Base-by-base conservation (phyloP, 2,797 vertebrate genomes). In the Hozukius guyotensis region DNA sequence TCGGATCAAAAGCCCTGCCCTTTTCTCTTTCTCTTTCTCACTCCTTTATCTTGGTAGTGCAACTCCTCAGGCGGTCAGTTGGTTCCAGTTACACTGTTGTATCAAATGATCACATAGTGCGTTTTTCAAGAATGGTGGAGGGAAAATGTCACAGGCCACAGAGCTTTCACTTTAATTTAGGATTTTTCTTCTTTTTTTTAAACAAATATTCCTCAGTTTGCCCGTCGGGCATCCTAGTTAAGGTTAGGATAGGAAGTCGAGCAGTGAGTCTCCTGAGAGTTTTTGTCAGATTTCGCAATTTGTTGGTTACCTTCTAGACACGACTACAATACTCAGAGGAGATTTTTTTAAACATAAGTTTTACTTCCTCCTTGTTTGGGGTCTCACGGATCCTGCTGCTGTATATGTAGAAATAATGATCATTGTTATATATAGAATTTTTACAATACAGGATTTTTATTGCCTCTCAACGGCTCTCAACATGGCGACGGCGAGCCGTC, bases 21-120 rank as follows among this genome's bases (percentile, higher is more conserved):
- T 90, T 86, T 87, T 71, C 75, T 57, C 84, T 70, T 22, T 69
- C 77, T 76, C 72, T 84, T 79, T 80, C 57, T 71, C 49, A n/a
- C 32, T 72, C 67, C 72, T 81, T 84, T 82, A 81, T 82, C 84
- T 84, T 70, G 77, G 81, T 75, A 73, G 57, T 65, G 81, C 66
- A 77, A 82, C 72, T 86, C 55, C 49, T 72, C 60, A 9, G 65
- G 71, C 85, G 76, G 66, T 87, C 86, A 80, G 42, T 46, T 82
- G 91, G 89, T 65, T 95, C 90, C 79, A 75, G 92, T 95, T 95
- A 93, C 93, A 88, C 22, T 14, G 59, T 57, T 85, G 87, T 91
- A 93, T 95, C 93, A 90, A 88, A 90, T 93, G 83, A 85, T 85
- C 85, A 81, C 63, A 82, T 38, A 77, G 61, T 61, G 46, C 46